Evolutionary conservation across 2,113 vertebrate genomes (phyloP).

Genomic region (Delphinapterus leucas): DNA sequence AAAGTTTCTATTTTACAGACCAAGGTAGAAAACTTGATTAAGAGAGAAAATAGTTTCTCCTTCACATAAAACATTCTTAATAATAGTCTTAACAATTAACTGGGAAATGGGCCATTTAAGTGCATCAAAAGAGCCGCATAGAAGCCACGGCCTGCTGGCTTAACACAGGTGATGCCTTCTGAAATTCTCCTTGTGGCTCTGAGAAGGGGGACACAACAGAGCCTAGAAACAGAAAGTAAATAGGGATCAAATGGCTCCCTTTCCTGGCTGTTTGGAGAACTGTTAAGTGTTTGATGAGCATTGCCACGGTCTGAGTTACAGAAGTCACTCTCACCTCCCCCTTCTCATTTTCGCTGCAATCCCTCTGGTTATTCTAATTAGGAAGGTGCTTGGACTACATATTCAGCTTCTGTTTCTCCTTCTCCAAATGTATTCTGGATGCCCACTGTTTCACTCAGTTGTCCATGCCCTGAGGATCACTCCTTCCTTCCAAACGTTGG

Average conservation of each 20-base stretch:
- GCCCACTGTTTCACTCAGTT: too few relatives aligned
- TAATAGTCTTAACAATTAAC: background rate
- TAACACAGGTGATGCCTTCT: background rate
- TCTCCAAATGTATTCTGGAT: background rate
- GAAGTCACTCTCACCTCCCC: too few relatives aligned
- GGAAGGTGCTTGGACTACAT: background rate
- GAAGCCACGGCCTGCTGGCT: background rate
- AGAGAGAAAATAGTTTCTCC: background rate
- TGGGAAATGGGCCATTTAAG: background rate
- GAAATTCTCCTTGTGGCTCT: background rate
- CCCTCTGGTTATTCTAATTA: background rate
- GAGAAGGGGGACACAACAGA: background rate
- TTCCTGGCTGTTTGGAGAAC: background rate
- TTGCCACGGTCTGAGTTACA: background rate
- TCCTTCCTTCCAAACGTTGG: background rate
- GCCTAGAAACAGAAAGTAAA: background rate
- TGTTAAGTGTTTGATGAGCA: background rate
- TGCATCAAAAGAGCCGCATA: background rate
- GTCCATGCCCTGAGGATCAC: background rate
- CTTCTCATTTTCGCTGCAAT: background rate
- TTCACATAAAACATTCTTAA: background rate
- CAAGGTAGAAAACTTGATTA: background rate
- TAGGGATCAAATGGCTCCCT: accelerated
- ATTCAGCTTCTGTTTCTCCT: background rate
- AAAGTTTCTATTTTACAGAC: background rate